These are phyloP conservation scores for Beroe ovata DNA, from an alignment of 37 sponge, comb jelly and placozoan species.

Conservation along the genomic window DNA sequence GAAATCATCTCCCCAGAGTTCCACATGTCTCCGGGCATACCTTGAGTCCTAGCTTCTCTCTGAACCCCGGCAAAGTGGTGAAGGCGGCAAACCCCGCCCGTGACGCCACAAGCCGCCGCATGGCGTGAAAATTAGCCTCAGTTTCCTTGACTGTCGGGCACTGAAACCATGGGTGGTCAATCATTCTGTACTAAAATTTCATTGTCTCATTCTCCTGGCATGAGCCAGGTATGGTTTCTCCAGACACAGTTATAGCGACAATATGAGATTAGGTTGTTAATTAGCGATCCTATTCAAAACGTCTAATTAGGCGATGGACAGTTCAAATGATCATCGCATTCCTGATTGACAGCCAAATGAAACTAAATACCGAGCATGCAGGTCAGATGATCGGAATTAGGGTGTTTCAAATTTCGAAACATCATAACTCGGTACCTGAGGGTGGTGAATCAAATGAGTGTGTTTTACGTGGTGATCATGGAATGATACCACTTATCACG, in stretches of 20 bases:
- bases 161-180: too few species aligned
- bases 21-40: not conserved
- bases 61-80: constrained; percentile 84
- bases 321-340: not conserved
- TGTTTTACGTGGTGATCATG: not conserved
- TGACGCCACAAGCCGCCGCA: constrained; percentile 95
- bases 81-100: constrained; percentile 93
- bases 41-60: constrained; percentile 58
- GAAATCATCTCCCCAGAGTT: not conserved
- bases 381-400: not conserved
- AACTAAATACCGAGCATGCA: not conserved
- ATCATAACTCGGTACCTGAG: not conserved
- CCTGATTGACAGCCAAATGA: not conserved
- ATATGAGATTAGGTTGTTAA: too few species aligned
- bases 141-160: constrained; percentile 74
- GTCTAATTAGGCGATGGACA: too few species aligned
- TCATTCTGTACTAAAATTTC: too few species aligned
- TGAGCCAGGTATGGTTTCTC: too few species aligned
- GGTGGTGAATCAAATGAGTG: constrained; percentile 16
- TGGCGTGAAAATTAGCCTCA: constrained; percentile 96
- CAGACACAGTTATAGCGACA: too few species aligned
- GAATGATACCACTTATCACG: not conserved
- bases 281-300: too few species aligned
- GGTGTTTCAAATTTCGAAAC: not conserved
- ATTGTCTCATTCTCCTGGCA: too few species aligned